Evolutionary conservation across 1,140 invertebrate species (phyloP), one percentile per base, ranked within the genome.

Genomic region (Tachypleus tridentatus): DNA sequence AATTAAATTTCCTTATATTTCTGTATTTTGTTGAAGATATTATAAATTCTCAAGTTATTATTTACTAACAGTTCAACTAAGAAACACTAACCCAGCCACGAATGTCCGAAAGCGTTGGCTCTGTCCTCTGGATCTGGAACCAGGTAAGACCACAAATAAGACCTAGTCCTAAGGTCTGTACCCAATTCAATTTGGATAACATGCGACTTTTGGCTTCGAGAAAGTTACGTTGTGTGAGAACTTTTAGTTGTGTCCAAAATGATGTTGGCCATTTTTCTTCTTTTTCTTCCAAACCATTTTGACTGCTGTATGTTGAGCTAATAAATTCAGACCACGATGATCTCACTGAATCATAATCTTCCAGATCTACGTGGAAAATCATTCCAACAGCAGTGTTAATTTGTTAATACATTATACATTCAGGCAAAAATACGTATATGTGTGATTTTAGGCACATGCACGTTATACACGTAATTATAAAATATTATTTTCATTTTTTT

Each of bases 231-330:
- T 84, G 81, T 47, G 86, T 87, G 65, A 92, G 79, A 29, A 85
- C 85, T 77, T 83, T 85, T 73, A 89, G 87, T 74, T 92, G 89
- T 0, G 87, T 90, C 77, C 84, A 84, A 71, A 91, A 90, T 67
- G 85, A 85, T 5, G 88, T 91, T 49, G 88, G 87, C 87, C 88
- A 91, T 70, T 79, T 80, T 7, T 51, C 51, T 29, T 69, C 63
- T 29, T 29, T 29, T 29, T 29, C 29, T 8, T 62, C 57, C 49
- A 72, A 63, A 9, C 73, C 71, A 11, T 67, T 64, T 56, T 73
- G 81, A 64, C 77, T 82, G 81, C 74, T 79, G 68, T 82, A 83
- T 62, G 84, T 82, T 6, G 72, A 72, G 57, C 67, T 68, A 10
- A 66, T 86, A 70, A 86, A 68, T 57, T 76, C 86, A 68, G 86